Evolutionary conservation across 2,797 vertebrate species (phyloP).

Genomic region (Telmatherina bonti): DNA sequence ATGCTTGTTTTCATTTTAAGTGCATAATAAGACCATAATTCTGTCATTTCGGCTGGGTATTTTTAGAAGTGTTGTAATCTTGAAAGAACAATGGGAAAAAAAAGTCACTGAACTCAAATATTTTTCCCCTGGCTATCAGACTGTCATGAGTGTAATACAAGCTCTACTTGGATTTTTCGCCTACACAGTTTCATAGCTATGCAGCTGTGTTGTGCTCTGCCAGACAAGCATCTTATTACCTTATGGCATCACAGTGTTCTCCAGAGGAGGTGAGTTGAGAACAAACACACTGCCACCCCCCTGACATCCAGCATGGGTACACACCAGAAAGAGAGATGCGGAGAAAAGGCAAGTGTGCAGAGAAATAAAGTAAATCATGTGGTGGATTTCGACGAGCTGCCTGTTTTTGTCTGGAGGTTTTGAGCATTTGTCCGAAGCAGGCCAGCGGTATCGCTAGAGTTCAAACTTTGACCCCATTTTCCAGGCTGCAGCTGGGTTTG

Average conservation of each 20-base stretch:
- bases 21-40: background rate
- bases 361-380: constrained; percentile 29
- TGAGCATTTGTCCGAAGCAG: constrained; percentile 12
- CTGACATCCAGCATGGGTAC: constrained; percentile 14
- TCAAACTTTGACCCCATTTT: constrained; percentile 67
- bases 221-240: constrained; percentile 48
- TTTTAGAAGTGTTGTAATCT: background rate
- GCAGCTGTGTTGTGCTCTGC: constrained; percentile 39
- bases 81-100: constrained; percentile 13
- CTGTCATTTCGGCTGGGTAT: background rate
- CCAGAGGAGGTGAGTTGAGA: constrained; percentile 37
- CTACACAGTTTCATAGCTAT: constrained; percentile 42
- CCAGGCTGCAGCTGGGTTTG: constrained; percentile 42
- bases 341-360: constrained; percentile 12
- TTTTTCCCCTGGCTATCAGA: constrained; percentile 1
- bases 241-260: constrained; percentile 36
- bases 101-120: constrained; percentile 8
- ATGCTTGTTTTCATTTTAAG: background rate
- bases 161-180: constrained; percentile 39
- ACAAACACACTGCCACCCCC: background rate
- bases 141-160: constrained; percentile 40
- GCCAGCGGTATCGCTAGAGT: constrained; percentile 27
- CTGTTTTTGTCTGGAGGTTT: constrained; percentile 12
- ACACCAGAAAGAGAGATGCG: constrained; percentile 15
- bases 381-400: constrained; percentile 1